Evolutionary conservation across 2,888 invertebrate genomes (phyloP), one percentile per base, ranked within the genome.

Genomic region (Brenthis ino): DNA sequence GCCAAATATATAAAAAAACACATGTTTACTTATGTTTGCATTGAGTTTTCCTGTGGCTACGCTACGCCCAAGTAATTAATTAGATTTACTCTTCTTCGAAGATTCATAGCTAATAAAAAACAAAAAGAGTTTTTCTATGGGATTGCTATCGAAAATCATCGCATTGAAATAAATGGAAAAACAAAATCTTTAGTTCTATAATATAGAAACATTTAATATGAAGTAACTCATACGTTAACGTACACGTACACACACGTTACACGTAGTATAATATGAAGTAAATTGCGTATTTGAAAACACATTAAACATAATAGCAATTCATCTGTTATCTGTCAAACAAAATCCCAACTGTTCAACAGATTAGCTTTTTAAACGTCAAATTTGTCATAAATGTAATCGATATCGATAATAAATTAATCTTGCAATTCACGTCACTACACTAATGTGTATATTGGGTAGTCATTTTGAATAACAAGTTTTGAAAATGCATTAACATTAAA

Each of bases 361-460:
- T 65, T 47, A n/a, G 24, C 55, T 56, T 68, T 67, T 68, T 51
- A 64, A 67, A 47, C 64, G 64, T 70, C 70, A 60, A 53, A 53
- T 48, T 16, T 60, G 33, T 67, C 63, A 64, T 65, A 67, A 70
- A 57, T 55, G 48, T 55, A 65, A 71, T 71, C 69, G 70, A 67
- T 63, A 67, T 68, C 69, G 65, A 65, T 67, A 73, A 63, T 28
- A 66, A 67, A 75, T 71, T 72, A 76, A 72, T 72, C 70, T 69
- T 61, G 57, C 43, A 60, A 66, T 67, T 65, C 61, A 72, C 74
- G 57, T 73, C 70, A 68, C 67, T 72, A 67, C 28, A 57, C 48
- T 53, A 55, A 58, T 67, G 56, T 64, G 47, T 64, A 55, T 66
- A 68, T 55, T 33, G 67, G 71, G 72, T 74, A 57, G 20, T 57